A percentile compares a stretch with the other conserved stretches of the same genome.
phyloP scores from a whole-genome alignment of 2,113 vertebrate species.

The Antennarius striatus region DNA sequence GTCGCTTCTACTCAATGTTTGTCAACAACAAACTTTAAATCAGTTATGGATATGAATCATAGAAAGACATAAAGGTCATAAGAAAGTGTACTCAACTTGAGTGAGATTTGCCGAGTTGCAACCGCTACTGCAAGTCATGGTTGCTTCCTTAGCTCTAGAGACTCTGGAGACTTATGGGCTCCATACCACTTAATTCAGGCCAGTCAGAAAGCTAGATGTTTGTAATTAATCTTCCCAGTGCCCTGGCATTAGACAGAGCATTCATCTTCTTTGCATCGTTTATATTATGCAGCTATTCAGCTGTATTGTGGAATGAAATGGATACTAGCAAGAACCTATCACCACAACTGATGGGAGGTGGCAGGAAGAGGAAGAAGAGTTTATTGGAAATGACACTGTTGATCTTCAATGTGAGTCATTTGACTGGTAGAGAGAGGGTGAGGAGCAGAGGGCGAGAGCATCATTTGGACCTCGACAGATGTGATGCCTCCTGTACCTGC shows the following conservation, averaged over 20 bases:
- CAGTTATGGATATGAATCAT: background rate
- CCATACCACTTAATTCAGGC: slow-evolving; percentile 39
- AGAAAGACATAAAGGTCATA: background rate
- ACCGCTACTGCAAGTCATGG: background rate
- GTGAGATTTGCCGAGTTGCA: background rate
- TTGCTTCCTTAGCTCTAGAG: slow-evolving; percentile 20
- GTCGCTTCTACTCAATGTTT: too few species aligned
- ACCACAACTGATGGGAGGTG: slow-evolving; percentile 73
- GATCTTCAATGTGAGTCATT: slow-evolving; percentile 79
- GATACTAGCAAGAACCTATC: slow-evolving; percentile 69
- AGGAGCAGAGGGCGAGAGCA: slow-evolving; percentile 50
- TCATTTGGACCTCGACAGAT: slow-evolving; percentile 80
- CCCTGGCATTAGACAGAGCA: slow-evolving; percentile 65
- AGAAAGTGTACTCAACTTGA: background rate
- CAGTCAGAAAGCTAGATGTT: slow-evolving; percentile 53
- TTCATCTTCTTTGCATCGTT: slow-evolving; percentile 75
- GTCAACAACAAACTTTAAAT: too few species aligned
- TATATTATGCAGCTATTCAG: slow-evolving; percentile 74
- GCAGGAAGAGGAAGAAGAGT: slow-evolving; percentile 71
- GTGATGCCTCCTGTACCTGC: slow-evolving; percentile 82
- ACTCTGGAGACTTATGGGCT: slow-evolving; percentile 40
- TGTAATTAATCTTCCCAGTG: slow-evolving; percentile 71
- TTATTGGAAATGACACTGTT: slow-evolving; percentile 80
- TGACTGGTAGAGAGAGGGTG: slow-evolving; percentile 62
- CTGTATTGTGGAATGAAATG: slow-evolving; percentile 76